Conservation (phyloP, 2,113 vertebrate genomes). For the Steatornis caripensis region DNA sequence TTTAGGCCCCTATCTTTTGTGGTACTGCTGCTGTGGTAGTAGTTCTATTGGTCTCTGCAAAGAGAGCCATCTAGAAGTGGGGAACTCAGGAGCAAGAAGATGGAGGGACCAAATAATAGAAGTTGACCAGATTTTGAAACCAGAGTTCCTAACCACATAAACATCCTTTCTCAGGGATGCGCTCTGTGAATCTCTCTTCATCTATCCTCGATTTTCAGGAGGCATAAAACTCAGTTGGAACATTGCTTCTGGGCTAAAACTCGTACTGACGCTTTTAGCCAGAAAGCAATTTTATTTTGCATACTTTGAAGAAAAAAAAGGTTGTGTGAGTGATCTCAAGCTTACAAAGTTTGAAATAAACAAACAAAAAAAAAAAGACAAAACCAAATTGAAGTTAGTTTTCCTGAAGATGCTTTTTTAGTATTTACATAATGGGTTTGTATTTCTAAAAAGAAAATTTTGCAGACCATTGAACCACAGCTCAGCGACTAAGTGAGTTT, state of each 20-base stretch:
- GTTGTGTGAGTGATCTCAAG: background rate
- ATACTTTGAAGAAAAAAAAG: background rate
- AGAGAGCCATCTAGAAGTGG: background rate
- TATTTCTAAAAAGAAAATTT: constrained; percentile 66
- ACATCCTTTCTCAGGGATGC: background rate
- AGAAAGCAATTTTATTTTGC: constrained; percentile 9
- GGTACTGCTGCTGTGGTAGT: too few species aligned
- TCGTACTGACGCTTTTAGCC: background rate
- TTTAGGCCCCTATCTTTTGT: background rate
- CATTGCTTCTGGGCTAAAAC: background rate
- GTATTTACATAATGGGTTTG: constrained; percentile 57
- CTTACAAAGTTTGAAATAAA: constrained; percentile 2
- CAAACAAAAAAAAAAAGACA: background rate
- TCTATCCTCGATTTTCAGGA: background rate
- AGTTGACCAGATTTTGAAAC: background rate
- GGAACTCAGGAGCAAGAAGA: background rate
- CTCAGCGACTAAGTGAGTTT: constrained; percentile 40
- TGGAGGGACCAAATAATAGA: background rate
- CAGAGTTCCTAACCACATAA: background rate
- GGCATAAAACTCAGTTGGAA: background rate
- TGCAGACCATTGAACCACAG: constrained; percentile 49
- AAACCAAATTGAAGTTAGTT: constrained; percentile 46
- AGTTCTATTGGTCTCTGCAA: background rate
- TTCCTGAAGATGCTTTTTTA: constrained; percentile 44
- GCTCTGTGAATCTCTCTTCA: background rate